Percentiles rank a stretch among this genome's conserved stretches.
Conservation (phyloP, 2,888 invertebrate genomes). For the Lasioglossum pauxillum region DNA sequence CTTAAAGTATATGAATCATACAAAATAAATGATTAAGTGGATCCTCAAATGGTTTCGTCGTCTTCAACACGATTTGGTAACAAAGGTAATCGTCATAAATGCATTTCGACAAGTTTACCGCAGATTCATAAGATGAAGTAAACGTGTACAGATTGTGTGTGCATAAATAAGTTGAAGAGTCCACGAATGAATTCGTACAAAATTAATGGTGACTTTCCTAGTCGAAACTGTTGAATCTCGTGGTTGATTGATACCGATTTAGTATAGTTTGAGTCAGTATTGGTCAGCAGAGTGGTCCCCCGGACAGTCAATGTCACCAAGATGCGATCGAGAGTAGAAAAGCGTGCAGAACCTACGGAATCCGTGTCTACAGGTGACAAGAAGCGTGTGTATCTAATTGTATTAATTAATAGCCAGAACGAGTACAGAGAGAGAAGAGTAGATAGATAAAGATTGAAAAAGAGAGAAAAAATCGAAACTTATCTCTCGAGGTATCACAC, state of each 20-base stretch:
- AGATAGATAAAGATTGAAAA: conserved; percentile 18
- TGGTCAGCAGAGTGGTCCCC: neutral
- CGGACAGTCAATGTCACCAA: conserved; percentile 17
- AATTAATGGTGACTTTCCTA: neutral
- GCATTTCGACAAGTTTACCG: no score
- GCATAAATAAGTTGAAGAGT: no score
- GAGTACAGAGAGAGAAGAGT: conserved; percentile 22
- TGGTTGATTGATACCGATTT: neutral
- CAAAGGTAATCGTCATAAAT: no score
- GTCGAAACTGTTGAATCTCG: neutral
- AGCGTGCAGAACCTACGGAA: conserved; percentile 57
- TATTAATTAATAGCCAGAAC: conserved; percentile 25
- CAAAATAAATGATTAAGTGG: no score
- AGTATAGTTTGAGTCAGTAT: neutral
- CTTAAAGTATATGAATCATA: no score
- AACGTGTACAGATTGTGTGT: no score
- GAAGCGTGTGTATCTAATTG: conserved; percentile 59
- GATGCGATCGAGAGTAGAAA: conserved; percentile 50
- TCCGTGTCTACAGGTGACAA: conserved; percentile 46
- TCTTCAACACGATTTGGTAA: no score
- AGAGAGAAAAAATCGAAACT: conserved; percentile 67
- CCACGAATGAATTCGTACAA: neutral
- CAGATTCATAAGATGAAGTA: no score
- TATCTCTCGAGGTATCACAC: conserved; percentile 76
- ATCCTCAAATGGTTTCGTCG: no score